Evolutionary conservation across 37 sponge, comb jelly and placozoan species (phyloP).

Genomic region (Theonella swinhoei): DNA sequence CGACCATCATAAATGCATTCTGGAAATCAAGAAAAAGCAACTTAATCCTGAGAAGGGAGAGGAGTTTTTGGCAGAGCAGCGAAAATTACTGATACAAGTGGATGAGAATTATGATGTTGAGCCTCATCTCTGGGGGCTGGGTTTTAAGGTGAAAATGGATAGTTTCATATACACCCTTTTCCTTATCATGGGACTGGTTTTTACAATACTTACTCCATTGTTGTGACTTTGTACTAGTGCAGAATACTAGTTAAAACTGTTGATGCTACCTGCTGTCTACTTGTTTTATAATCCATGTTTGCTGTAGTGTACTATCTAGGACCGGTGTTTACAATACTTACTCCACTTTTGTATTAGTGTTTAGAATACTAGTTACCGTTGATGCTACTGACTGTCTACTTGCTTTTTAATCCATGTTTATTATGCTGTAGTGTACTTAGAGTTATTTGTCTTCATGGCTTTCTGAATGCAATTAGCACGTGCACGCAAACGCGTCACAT

Average conservation of each 20-base stretch:
- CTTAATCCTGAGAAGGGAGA: background rate
- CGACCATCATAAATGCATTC: background rate
- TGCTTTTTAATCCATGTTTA: too few relatives aligned
- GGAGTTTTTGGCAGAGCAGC: background rate
- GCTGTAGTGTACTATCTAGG: too few relatives aligned
- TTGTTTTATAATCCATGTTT: too few relatives aligned
- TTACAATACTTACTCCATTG: background rate
- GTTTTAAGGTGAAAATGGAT: background rate
- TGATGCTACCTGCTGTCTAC: too few relatives aligned
- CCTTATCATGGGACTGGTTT: background rate
- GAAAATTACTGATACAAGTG: background rate
- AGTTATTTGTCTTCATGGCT: too few relatives aligned
- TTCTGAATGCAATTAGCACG: background rate
- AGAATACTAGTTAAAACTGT: too few relatives aligned
- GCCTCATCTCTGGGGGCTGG: background rate
- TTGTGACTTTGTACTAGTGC: too few relatives aligned
- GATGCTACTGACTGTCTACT: too few relatives aligned
- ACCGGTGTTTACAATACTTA: too few relatives aligned
- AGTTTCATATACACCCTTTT: background rate
- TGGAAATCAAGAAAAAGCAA: background rate
- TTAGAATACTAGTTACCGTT: too few relatives aligned
- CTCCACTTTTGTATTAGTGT: too few relatives aligned
- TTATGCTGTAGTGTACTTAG: too few relatives aligned
- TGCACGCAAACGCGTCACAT: background rate
- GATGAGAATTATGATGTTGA: background rate